Evolutionary conservation across 64 coral and sea anemone genomes (phyloP), one percentile per base, ranked within the genome.

Genomic region (Actinia tenebrosa): DNA sequence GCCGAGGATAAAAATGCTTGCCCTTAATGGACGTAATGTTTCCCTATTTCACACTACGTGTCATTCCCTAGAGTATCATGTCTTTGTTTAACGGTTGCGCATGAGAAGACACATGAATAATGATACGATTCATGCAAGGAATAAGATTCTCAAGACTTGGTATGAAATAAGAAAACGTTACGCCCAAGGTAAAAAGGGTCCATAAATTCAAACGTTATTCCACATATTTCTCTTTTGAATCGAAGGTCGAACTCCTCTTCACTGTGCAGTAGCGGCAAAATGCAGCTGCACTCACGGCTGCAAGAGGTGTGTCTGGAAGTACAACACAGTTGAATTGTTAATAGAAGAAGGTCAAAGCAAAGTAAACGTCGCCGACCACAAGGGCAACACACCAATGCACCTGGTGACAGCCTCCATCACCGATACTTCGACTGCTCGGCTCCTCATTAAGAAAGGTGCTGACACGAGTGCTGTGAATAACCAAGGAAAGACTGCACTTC

Each of bases 261-360:
- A 90, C 52, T 86, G 83, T 80, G 94, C 94, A 10, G 82, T 93
- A 5, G 60, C 87, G 10, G 94, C 94, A 6, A 92, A 87, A 22
- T 96, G 94, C 30, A 84, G 79, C 50, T 96, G 94, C 44, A 92
- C 85, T 1, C 91, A 90, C 56, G 94, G 94, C 69, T 96, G 94
- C 27, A 82, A 91, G 89, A 89, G 86, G 60, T 96, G 94, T 62
- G 82, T 88, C 3, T 96, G 94, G 94, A 96, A 96, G 72, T 93
- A 93, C 80, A 92, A 96, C 43, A 93, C 91, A 25, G 94, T 96
- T 4, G 88, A 92, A 47, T 13, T 96, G 62, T 59, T 96, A 46
- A 56, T 96, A 20, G 91, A 93, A 44, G 78, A 92, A 13, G 86
- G 91, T 10, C 77, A 10, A 82, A 87, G 91, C 80, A 89, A 92